A percentile compares a stretch with the other conserved stretches of the same genome.
These are phyloP conservation scores for Cantharis rufa DNA, from an alignment of 2,888 invertebrate species.

Conservation along the genomic window DNA sequence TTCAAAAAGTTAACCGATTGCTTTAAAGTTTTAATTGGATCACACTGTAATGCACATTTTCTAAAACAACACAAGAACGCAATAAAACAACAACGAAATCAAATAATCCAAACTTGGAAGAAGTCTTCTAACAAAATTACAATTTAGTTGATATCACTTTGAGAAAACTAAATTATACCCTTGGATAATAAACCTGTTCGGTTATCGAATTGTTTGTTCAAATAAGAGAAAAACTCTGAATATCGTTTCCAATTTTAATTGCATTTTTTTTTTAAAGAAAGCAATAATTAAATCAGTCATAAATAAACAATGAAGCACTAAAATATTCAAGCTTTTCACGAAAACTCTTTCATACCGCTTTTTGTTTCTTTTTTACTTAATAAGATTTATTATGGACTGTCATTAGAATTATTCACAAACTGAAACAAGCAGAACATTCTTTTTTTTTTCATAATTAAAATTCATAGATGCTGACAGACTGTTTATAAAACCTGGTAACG, in stretches of 20 bases:
- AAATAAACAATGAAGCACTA: neutral
- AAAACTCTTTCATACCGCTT: constrained; percentile 11
- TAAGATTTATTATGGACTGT: constrained; percentile 27
- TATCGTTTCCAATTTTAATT: neutral
- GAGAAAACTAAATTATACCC: neutral
- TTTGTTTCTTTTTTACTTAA: constrained; percentile 9
- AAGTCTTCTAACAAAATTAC: constrained; percentile 11
- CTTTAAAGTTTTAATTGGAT: neutral
- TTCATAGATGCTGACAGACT: constrained; percentile 40
- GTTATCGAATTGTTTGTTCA: neutral
- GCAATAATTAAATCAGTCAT: neutral
- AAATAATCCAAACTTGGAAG: neutral
- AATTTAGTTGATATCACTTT: constrained; percentile 10
- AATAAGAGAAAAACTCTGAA: neutral
- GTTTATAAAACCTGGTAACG: constrained; percentile 41
- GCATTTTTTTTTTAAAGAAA: neutral
- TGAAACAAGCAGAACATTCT: constrained; percentile 31
- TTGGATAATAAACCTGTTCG: neutral
- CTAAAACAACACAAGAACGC: neutral
- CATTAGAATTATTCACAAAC: constrained; percentile 25
- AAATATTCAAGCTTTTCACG: constrained; percentile 9
- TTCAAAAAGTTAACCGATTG: neutral
- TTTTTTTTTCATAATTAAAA: constrained; percentile 42
- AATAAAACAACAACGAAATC: neutral
- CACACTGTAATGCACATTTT: neutral